Conservation (phyloP, 2,797 vertebrate genomes). For the Rhynchonycteris naso region DNA sequence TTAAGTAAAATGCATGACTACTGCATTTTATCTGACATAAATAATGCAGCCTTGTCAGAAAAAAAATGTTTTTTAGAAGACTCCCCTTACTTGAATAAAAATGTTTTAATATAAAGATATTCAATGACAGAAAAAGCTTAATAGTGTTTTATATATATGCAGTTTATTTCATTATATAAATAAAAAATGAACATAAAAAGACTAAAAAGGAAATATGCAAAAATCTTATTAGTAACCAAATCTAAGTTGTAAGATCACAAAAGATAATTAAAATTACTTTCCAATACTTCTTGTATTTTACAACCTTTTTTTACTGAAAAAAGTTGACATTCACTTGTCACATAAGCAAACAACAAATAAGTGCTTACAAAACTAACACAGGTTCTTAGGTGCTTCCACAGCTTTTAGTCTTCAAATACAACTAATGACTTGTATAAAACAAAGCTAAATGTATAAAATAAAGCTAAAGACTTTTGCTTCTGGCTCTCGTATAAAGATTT, state of each 20-base stretch:
- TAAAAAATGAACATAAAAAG: constrained; percentile 37
- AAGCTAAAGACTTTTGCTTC: constrained; percentile 6
- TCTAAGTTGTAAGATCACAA: constrained; percentile 24
- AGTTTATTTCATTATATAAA: background rate
- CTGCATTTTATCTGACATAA: constrained; percentile 17
- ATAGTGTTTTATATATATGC: background rate
- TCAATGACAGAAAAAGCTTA: constrained; percentile 45
- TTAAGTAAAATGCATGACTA: background rate
- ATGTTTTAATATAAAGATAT: constrained; percentile 29
- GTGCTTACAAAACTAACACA: constrained; percentile 2
- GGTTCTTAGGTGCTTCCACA: constrained; percentile 1
- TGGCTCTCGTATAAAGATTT: constrained; percentile 34
- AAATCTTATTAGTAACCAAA: constrained; percentile 56
- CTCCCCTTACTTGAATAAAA: constrained; percentile 9
- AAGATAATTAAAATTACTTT: background rate
- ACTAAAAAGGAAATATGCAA: constrained; percentile 22
- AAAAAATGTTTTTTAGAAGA: background rate
- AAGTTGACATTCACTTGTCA: background rate
- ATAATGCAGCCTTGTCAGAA: constrained; percentile 17
- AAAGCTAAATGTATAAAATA: background rate
- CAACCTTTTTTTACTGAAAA: constrained; percentile 21
- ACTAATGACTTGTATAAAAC: constrained; percentile 24
- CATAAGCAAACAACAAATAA: constrained; percentile 37
- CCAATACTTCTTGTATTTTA: constrained; percentile 1
- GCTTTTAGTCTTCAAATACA: constrained; percentile 3